These are phyloP conservation scores for Lontra canadensis DNA, from an alignment of 2,113 vertebrate genomes.

Conservation along the genomic window DNA sequence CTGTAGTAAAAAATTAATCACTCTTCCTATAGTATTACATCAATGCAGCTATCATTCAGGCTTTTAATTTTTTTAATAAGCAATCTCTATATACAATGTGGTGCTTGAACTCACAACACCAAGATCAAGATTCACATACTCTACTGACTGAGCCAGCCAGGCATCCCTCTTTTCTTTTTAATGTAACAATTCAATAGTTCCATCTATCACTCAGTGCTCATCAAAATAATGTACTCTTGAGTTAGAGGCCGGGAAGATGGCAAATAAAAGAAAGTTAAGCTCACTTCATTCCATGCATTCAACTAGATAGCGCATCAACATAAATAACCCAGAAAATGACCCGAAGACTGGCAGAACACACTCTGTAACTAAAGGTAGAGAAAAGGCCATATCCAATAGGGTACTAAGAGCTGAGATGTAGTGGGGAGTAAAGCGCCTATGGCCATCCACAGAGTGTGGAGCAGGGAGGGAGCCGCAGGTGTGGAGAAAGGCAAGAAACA, in stretches of 20 bases:
- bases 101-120: not conserved
- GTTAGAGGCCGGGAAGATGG: not conserved
- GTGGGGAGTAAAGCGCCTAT: not conserved
- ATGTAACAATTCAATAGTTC: not conserved
- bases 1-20: constrained; percentile 7
- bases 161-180: not conserved
- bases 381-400: not conserved
- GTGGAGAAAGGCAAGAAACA: not conserved
- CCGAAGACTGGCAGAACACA: not conserved
- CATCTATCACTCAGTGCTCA: not conserved
- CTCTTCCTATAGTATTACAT: not conserved
- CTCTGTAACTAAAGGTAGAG: not conserved
- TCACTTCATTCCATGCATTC: not conserved
- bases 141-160: not conserved
- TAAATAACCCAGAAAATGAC: not conserved
- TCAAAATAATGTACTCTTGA: not conserved
- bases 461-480: not conserved
- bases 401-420: not conserved
- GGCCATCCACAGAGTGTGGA: not conserved
- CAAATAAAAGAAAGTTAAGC: not conserved
- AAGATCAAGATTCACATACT: not conserved
- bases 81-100: not conserved
- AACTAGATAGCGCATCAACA: not conserved
- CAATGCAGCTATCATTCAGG: not conserved
- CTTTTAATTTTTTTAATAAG: not conserved